A percentile compares a stretch with the other conserved stretches of the same genome.
Evolutionary conservation across 2,113 vertebrate genomes (phyloP).

Genomic region (Mormyrus iriodes): DNA sequence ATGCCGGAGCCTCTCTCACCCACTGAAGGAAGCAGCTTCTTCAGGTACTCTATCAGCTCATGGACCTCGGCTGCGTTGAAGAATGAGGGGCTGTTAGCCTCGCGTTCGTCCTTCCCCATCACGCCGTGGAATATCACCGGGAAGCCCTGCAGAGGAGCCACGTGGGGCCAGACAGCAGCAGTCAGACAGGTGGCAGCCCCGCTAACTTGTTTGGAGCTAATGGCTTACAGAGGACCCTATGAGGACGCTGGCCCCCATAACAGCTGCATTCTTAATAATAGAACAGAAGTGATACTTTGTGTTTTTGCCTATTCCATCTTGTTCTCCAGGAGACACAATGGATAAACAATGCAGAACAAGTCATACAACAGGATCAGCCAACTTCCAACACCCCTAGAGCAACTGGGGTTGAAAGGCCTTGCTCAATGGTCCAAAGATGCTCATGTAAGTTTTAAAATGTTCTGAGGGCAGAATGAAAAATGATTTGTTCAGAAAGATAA

Average conservation of each 20-base stretch:
- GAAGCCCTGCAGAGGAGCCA: slow-evolving; percentile 65
- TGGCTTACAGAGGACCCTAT: not conserved
- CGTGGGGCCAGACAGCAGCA: not conserved
- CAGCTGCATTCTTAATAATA: not conserved
- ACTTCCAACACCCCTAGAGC: too few species aligned
- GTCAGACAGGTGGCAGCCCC: not conserved
- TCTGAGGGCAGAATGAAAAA: too few species aligned
- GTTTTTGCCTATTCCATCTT: too few species aligned
- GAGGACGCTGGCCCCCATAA: not conserved
- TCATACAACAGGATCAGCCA: too few species aligned
- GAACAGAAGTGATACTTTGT: not conserved
- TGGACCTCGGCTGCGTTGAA: slow-evolving; percentile 82
- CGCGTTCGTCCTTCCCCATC: slow-evolving; percentile 74
- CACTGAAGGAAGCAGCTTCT: slow-evolving; percentile 61
- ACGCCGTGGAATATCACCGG: slow-evolving; percentile 87
- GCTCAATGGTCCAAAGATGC: too few species aligned
- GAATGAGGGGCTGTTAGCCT: slow-evolving; percentile 83
- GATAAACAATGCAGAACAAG: too few species aligned
- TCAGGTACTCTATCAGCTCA: slow-evolving; percentile 70
- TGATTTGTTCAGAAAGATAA: too few species aligned
- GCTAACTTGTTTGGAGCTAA: not conserved
- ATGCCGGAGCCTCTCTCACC: slow-evolving; percentile 66
- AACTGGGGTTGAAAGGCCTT: too few species aligned
- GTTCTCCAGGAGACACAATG: too few species aligned
- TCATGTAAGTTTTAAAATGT: too few species aligned